Conservation (phyloP, 2,888 invertebrate species). For the Xestia rhomboidea region DNA sequence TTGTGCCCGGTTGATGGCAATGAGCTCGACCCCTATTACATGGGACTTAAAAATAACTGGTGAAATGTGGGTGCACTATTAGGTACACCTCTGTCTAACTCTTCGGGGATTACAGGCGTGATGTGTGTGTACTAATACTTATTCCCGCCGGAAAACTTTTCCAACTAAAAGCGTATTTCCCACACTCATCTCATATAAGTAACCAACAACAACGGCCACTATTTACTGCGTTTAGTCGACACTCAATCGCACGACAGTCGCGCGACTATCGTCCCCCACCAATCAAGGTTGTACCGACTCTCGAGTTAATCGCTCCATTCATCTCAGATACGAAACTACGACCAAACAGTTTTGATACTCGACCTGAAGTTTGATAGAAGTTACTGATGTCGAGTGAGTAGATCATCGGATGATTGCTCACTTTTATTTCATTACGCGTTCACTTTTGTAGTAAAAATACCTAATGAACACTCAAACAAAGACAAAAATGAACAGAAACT, state of each 20-base stretch:
- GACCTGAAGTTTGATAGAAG: neutral
- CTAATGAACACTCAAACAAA: too few species aligned
- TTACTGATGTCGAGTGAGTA: neutral
- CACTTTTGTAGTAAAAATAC: neutral
- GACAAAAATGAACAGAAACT: too few species aligned
- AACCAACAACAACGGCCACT: constrained; percentile 33
- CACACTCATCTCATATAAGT: constrained; percentile 5
- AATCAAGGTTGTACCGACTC: constrained; percentile 81
- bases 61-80: too few species aligned
- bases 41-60: too few species aligned
- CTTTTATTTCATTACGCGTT: neutral
- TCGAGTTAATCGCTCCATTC: constrained; percentile 80
- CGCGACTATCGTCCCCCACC: constrained; percentile 75
- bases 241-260: constrained; percentile 72
- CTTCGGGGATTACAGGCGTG: too few species aligned
- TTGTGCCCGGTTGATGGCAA: too few species aligned
- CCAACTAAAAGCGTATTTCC: neutral
- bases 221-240: constrained; percentile 59
- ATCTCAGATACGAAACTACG: constrained; percentile 70
- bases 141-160: too few species aligned
- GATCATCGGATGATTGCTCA: neutral
- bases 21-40: too few species aligned
- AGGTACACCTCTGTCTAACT: too few species aligned
- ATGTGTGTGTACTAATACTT: neutral
- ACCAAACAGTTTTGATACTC: constrained; percentile 43